Conservation (phyloP, 2,113 vertebrate species). For the Herpailurus yagouaroundi region DNA sequence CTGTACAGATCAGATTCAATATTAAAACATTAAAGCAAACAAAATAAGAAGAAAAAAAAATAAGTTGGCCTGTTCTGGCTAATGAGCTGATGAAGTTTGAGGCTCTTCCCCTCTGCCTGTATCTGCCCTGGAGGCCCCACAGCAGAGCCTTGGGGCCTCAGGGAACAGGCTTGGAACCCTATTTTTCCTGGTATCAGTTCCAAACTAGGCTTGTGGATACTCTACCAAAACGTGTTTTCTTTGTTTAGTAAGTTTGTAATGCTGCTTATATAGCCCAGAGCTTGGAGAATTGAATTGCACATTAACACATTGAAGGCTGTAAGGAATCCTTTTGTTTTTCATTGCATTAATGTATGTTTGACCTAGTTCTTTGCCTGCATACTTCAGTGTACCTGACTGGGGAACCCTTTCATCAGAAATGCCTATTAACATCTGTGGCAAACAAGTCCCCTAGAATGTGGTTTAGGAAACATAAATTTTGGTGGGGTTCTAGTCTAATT, state of each 20-base stretch:
- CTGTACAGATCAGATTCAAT: background rate
- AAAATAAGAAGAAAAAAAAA: background rate
- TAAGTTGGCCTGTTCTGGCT: background rate
- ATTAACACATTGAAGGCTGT: background rate
- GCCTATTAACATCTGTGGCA: background rate
- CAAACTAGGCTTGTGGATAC: background rate
- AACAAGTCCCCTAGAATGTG: background rate
- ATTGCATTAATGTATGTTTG: background rate
- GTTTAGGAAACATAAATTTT: background rate
- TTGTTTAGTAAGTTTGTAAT: background rate
- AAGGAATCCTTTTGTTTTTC: background rate
- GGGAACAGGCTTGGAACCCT: background rate
- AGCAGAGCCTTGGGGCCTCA: background rate
- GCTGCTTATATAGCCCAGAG: background rate
- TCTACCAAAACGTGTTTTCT: background rate
- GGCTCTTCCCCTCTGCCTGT: background rate
- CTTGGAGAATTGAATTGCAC: background rate
- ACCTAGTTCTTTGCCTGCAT: background rate
- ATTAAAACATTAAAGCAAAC: conserved; percentile 30
- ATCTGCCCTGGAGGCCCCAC: accelerated
- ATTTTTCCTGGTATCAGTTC: background rate
- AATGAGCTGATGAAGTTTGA: background rate
- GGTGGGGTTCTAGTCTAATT: background rate
- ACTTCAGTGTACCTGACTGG: background rate
- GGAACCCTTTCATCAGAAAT: background rate